phyloP scores from a whole-genome alignment of 1,140 invertebrate genomes.

The Aphaenogaster rudis region DNA sequence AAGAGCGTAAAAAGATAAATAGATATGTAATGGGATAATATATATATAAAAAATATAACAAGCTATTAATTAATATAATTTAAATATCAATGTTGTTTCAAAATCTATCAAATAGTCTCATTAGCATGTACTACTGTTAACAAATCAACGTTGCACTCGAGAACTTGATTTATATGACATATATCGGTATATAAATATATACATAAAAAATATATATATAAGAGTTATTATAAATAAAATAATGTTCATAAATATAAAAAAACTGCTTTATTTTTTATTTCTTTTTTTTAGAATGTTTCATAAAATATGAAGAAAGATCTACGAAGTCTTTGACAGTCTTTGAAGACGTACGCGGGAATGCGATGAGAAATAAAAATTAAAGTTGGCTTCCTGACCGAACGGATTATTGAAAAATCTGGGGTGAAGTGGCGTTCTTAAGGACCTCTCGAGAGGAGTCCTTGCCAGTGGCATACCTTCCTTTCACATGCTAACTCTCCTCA shows the following conservation, averaged over 20 bases:
- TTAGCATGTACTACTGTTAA: not conserved
- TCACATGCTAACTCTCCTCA: constrained; percentile 70
- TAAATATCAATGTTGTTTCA: not conserved
- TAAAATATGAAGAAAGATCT: constrained; percentile 1
- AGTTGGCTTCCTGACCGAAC: constrained; percentile 47
- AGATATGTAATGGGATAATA: not conserved
- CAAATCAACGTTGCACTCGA: not conserved
- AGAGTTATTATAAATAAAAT: not conserved
- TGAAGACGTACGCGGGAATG: constrained; percentile 27
- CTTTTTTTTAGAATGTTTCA: not conserved
- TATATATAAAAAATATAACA: not conserved
- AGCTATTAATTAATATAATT: not conserved
- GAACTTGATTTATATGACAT: not conserved
- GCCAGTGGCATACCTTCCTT: constrained; percentile 51
- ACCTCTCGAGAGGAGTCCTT: constrained; percentile 46
- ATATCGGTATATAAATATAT: not conserved
- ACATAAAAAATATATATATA: not conserved
- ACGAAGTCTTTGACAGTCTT: not conserved
- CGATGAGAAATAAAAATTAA: constrained; percentile 46
- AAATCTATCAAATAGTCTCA: not conserved
- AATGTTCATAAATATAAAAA: not conserved
- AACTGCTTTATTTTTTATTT: not conserved
- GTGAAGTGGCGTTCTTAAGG: constrained; percentile 57
- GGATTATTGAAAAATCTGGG: constrained; percentile 58
- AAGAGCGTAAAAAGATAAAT: not conserved